These are phyloP conservation scores for Aspidapion aeneum DNA, from an alignment of 2,888 invertebrate species.

Conservation along the genomic window DNA sequence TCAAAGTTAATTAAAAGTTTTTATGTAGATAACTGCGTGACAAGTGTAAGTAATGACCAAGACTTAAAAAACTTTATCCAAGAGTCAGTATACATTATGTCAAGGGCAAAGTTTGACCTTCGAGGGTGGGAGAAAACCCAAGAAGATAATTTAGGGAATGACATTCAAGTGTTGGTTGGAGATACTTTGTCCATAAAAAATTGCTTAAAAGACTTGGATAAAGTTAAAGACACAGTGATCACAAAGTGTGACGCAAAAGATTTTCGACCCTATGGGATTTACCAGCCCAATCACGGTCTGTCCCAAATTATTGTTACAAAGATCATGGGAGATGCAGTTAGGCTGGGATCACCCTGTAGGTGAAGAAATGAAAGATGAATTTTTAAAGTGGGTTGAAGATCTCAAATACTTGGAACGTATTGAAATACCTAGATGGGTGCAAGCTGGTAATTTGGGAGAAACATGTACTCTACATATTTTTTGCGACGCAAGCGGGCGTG, in stretches of 20 bases:
- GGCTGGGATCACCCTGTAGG: conserved; percentile 17
- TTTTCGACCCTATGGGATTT: conserved; percentile 21
- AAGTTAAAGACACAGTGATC: conserved; percentile 2
- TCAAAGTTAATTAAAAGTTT: conserved; percentile 16
- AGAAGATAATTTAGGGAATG: background rate
- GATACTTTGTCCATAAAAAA: conserved; percentile 12
- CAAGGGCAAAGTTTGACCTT: conserved; percentile 21
- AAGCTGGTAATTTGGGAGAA: background rate
- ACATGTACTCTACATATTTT: conserved; percentile 20
- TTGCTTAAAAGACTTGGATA: background rate
- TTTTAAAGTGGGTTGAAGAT: conserved; percentile 14
- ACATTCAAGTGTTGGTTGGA: conserved; percentile 4
- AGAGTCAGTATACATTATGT: conserved; percentile 17
- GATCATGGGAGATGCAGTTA: conserved; percentile 14
- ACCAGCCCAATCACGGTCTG: conserved; percentile 14
- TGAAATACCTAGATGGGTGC: conserved; percentile 19
- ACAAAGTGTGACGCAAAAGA: conserved; percentile 10
- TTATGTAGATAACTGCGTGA: conserved; percentile 27
- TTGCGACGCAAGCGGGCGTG: conserved; percentile 16
- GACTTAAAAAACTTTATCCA: conserved; percentile 11
- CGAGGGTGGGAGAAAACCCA: conserved; percentile 23
- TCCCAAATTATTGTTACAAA: conserved; percentile 21
- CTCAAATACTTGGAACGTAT: conserved; percentile 10
- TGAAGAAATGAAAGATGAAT: conserved; percentile 4
- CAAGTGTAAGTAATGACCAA: conserved; percentile 16